Evolutionary conservation across 2,797 vertebrate genomes (phyloP), one percentile per base, ranked within the genome.

Genomic region (Cichlasoma orientale): DNA sequence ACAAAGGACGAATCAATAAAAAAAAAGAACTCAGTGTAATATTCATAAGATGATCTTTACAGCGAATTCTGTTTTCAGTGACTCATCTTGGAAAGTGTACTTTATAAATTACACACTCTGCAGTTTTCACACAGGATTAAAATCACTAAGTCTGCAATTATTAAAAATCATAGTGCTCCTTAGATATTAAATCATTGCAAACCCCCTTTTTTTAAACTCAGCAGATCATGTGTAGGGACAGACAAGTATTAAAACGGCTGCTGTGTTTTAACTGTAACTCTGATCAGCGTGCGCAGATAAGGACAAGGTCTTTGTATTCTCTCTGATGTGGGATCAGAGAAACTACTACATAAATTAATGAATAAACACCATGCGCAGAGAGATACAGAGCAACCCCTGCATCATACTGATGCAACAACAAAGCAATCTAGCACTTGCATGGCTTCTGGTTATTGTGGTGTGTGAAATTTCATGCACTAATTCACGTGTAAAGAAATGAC

Each of bases 321-420:
- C 90, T 95, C 89, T 95, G 95, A 96, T 95, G 94, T 92, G 54
- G 84, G 94, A 95, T 95, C 94, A 95, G 93, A 96, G 93, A 88
- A 90, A 85, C 89, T 89, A 90, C 88, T 92, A 91, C 92, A 95
- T 93, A 92, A 92, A 95, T 95, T 85, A 94, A 95, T 95, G 92
- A 95, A 93, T 91, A 94, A 95, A 95, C 88, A 94, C 83, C 83
- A 81, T 75, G 77, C 66, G 58, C 33, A 81, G 44, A 76, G 71
- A 75, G 78, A 86, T 73, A 76, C 72, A 80, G 72, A 90, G 84
- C 88, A 89, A 89, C 85, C 80, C 53, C 90, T 90, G 85, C 90
- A 94, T 91, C 91, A 89, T 82, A 90, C 93, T 96, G 95, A 96
- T 91, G 95, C 95, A 96, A 96, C 93, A 93, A 93, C 93, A 94